A percentile compares a stretch with the other conserved stretches of the same genome.
phyloP scores from a whole-genome alignment of 1,140 invertebrate species.

The Lanistes nyassanus region DNA sequence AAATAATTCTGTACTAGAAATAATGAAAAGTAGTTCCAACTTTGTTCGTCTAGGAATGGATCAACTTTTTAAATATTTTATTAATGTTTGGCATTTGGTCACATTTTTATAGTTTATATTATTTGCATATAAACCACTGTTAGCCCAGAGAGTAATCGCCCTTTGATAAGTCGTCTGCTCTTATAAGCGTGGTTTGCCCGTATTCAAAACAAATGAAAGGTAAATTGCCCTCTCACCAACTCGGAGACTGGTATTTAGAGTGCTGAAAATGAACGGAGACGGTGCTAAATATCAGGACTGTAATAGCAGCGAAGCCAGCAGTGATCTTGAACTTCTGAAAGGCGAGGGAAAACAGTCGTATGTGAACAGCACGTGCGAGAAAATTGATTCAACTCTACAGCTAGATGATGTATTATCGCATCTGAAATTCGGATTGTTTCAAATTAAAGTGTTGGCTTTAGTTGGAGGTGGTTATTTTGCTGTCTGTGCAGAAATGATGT shows the following conservation, averaged over 20 bases:
- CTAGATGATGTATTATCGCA: conserved; percentile 54
- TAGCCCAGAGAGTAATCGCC: background rate
- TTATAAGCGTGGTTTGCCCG: background rate
- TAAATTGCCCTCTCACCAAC: no score
- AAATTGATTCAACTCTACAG: conserved; percentile 6
- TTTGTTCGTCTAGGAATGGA: no score
- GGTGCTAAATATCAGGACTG: background rate
- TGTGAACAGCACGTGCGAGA: background rate
- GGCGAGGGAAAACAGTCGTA: background rate
- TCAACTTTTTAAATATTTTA: no score
- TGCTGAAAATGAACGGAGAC: no score
- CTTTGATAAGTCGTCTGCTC: background rate
- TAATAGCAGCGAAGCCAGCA: background rate
- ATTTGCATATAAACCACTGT: no score
- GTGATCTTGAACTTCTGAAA: background rate
- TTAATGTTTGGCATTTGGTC: no score
- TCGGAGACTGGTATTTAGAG: no score
- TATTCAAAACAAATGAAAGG: background rate
- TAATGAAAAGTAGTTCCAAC: no score
- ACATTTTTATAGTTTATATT: no score
- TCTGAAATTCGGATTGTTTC: conserved; percentile 54
- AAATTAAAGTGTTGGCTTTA: conserved; percentile 50
- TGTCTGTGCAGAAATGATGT: conserved; percentile 56
- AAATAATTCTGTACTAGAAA: no score
- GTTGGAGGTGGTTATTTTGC: conserved; percentile 60